phyloP scores from a whole-genome alignment of 2,797 vertebrate species.

The Leuciscus waleckii region DNA sequence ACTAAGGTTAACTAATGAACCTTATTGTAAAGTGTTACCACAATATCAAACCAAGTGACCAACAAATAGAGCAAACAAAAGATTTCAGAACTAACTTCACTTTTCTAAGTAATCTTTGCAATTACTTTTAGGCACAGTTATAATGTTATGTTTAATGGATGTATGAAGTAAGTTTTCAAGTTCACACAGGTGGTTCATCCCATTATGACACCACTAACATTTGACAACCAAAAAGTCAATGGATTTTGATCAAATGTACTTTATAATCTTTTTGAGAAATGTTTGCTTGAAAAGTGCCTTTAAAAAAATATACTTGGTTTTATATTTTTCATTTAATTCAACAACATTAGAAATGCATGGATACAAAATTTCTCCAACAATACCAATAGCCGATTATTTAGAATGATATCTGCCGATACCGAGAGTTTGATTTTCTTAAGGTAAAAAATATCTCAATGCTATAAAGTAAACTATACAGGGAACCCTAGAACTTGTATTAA shows the following conservation, averaged over 20 bases:
- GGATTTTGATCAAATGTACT: neutral
- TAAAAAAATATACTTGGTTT: neutral
- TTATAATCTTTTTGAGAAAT: neutral
- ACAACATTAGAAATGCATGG: neutral
- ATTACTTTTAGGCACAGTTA: neutral
- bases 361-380: neutral
- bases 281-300: neutral
- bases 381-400: too few relatives aligned
- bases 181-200: neutral
- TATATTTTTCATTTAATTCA: neutral
- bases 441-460: neutral
- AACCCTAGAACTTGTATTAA: neutral
- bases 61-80: neutral
- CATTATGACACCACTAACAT: conserved; percentile 8
- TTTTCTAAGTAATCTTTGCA: neutral
- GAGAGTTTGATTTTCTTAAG: neutral
- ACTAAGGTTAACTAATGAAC: neutral
- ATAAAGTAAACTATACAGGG: neutral
- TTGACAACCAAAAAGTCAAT: neutral
- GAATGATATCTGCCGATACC: neutral
- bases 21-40: neutral
- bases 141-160: neutral
- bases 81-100: neutral
- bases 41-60: neutral
- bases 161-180: neutral